Percentiles rank a stretch among this genome's conserved stretches.
phyloP scores from a whole-genome alignment of 2,113 vertebrate genomes.

The Neogale vison region DNA sequence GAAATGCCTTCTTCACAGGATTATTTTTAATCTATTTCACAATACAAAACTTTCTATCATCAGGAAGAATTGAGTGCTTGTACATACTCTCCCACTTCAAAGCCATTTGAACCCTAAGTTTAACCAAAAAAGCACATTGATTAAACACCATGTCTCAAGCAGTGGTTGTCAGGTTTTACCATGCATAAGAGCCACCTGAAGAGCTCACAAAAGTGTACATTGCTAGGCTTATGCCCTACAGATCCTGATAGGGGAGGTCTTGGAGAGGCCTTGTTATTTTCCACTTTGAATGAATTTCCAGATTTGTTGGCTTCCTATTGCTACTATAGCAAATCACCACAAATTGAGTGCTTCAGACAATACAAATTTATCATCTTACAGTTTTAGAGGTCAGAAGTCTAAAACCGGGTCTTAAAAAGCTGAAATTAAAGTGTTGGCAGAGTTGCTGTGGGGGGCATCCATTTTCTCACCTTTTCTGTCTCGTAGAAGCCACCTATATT shows the following conservation, averaged over 20 bases:
- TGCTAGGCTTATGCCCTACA: neutral
- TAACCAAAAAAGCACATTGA: neutral
- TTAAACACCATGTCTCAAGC: neutral
- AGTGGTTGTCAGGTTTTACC: neutral
- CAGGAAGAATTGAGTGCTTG: neutral
- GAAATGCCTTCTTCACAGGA: neutral
- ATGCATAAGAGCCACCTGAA: neutral
- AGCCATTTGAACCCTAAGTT: neutral
- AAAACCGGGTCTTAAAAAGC: neutral
- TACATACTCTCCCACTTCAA: neutral
- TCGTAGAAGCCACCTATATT: neutral
- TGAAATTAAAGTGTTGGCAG: neutral
- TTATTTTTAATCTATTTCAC: slow-evolving; percentile 27
- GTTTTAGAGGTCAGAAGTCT: neutral
- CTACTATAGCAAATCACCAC: neutral
- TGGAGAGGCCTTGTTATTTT: neutral
- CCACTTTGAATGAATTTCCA: neutral
- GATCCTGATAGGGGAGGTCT: neutral
- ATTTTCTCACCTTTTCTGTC: neutral
- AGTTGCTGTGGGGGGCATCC: neutral
- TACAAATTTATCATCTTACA: neutral
- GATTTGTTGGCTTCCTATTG: neutral
- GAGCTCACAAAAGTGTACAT: neutral
- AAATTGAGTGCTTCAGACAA: neutral
- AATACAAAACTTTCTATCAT: neutral